These are phyloP conservation scores for Oryzias curvinotus DNA, from an alignment of 2,113 vertebrate species.

Conservation along the genomic window DNA sequence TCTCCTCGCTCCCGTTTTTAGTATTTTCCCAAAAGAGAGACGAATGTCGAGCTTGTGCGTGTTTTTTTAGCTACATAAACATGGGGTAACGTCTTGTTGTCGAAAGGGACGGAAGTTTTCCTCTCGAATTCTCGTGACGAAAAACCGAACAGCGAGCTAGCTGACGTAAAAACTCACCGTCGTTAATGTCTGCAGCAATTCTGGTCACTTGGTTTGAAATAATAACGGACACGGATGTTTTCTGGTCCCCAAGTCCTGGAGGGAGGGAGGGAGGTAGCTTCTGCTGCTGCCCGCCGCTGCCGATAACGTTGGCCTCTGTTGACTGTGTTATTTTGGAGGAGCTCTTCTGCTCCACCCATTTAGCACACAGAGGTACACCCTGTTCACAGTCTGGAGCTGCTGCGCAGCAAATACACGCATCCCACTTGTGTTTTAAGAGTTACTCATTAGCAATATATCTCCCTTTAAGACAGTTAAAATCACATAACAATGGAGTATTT, in stretches of 20 bases:
- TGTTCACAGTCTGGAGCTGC: slow-evolving; percentile 19
- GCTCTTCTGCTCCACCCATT: slow-evolving; percentile 61
- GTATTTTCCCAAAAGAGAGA: neutral
- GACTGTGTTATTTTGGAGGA: slow-evolving; percentile 42
- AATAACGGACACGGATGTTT: neutral
- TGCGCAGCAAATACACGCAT: neutral
- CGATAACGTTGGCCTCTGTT: slow-evolving; percentile 21
- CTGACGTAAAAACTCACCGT: slow-evolving; percentile 37
- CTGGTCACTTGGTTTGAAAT: neutral
- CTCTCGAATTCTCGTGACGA: slow-evolving; percentile 14
- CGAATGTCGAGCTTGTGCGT: neutral
- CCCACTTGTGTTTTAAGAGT: neutral
- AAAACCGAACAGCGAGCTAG: slow-evolving; percentile 5
- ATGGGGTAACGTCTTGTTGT: neutral
- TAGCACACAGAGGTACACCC: slow-evolving; percentile 27
- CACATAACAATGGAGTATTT: neutral
- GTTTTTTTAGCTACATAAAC: neutral
- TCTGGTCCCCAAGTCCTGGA: neutral
- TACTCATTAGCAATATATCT: neutral
- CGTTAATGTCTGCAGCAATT: neutral
- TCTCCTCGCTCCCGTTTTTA: neutral
- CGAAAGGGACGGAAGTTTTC: slow-evolving; percentile 28
- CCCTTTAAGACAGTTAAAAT: neutral
- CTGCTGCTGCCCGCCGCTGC: neutral
- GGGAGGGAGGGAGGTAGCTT: no score